Percentiles rank a stretch among this genome's conserved stretches.
Evolutionary conservation across 1,140 invertebrate species (phyloP).

Genomic region (Homarus americanus): DNA sequence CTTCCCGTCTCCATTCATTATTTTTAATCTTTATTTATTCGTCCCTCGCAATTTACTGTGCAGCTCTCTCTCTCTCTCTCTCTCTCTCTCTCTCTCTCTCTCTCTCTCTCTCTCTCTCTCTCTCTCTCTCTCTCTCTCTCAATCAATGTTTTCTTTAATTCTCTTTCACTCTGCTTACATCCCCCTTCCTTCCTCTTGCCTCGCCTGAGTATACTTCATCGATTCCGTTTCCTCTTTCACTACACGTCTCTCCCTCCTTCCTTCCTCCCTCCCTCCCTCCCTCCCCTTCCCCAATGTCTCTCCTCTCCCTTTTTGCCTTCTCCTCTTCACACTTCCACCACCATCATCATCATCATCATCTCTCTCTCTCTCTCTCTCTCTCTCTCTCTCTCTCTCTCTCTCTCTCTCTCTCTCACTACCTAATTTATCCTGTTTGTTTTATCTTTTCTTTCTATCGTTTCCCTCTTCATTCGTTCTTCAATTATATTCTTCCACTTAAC

Average conservation of each 20-base stretch:
- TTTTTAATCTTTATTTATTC: too few relatives aligned
- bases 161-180: too few relatives aligned
- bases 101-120: conserved; percentile 16
- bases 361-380: conserved; percentile 4
- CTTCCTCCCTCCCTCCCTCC: neutral
- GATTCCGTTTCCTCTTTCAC: too few relatives aligned
- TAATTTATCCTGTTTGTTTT: too few relatives aligned
- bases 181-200: too few relatives aligned
- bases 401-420: neutral
- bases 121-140: neutral
- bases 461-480: neutral
- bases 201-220: too few relatives aligned
- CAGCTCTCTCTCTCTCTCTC: too few relatives aligned
- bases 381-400: conserved; percentile 10
- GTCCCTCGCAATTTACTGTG: too few relatives aligned
- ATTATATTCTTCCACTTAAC: too few relatives aligned
- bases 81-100: conserved; percentile 16
- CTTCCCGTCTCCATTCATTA: too few relatives aligned
- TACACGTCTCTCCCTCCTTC: too few relatives aligned
- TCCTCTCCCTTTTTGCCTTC: neutral
- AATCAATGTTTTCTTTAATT: too few relatives aligned
- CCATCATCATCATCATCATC: neutral
- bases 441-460: neutral
- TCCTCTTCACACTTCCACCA: neutral
- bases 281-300: neutral